These are phyloP conservation scores for Anomalospiza imberbis DNA, from an alignment of 2,797 vertebrate species.

Conservation along the genomic window DNA sequence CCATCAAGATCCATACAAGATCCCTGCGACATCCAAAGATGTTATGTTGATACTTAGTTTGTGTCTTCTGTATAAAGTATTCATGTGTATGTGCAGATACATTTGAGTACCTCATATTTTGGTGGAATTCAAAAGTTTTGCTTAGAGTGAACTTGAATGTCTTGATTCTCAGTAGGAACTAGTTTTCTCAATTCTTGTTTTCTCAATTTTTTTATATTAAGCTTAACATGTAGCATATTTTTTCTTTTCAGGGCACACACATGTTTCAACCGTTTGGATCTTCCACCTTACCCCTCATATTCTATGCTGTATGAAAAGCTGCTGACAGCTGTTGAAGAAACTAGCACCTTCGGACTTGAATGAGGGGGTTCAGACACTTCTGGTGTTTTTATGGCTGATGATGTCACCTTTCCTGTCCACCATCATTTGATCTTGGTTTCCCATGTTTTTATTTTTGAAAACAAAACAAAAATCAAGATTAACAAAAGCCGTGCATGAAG, in stretches of 20 bases:
- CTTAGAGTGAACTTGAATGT: background rate
- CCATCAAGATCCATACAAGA: background rate
- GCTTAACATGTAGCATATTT: background rate
- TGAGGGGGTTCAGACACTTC: slow-evolving; percentile 67
- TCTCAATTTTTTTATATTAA: background rate
- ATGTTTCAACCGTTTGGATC: slow-evolving; percentile 96
- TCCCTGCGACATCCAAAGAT: background rate
- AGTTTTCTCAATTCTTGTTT: background rate
- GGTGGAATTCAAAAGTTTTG: background rate
- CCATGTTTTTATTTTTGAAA: slow-evolving; percentile 73
- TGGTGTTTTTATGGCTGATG: slow-evolving; percentile 65
- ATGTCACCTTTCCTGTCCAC: slow-evolving; percentile 65
- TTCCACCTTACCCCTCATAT: slow-evolving; percentile 94
- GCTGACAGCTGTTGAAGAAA: slow-evolving; percentile 95
- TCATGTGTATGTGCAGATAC: background rate
- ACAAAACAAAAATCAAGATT: slow-evolving; percentile 64
- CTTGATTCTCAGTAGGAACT: background rate
- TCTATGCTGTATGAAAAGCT: slow-evolving; percentile 95
- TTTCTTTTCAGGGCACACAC: slow-evolving; percentile 88
- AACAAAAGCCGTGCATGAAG: slow-evolving; percentile 81
- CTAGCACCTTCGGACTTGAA: slow-evolving; percentile 92
- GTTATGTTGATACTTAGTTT: background rate
- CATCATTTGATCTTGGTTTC: slow-evolving; percentile 69
- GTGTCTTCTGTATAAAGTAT: background rate
- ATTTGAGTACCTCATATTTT: background rate